A percentile compares a stretch with the other conserved stretches of the same genome.
These are phyloP conservation scores for Apodemia zela DNA, from an alignment of 2,888 invertebrate species.

Conservation along the genomic window DNA sequence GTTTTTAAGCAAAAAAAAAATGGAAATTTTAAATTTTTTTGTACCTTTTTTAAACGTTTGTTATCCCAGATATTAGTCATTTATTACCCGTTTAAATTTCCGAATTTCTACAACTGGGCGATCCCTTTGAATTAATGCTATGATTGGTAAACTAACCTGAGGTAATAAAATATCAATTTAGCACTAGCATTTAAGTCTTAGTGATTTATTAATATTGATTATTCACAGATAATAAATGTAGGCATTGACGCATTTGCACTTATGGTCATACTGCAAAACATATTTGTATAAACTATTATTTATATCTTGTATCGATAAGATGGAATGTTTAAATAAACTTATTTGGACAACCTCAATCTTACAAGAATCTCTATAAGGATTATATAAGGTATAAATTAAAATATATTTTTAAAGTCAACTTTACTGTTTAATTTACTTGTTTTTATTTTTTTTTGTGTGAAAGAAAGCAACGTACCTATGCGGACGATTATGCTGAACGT, in stretches of 20 bases:
- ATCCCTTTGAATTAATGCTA: neutral
- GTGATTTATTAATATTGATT: constrained; percentile 12
- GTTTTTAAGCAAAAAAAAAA: too few species aligned
- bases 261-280: neutral
- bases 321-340: constrained; percentile 3
- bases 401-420: too few species aligned
- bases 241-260: neutral
- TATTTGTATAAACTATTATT: constrained; percentile 9
- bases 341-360: constrained; percentile 1
- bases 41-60: too few species aligned
- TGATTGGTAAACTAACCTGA: neutral
- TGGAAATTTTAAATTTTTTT: too few species aligned
- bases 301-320: neutral
- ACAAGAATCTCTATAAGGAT: neutral
- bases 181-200: neutral
- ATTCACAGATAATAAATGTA: constrained; percentile 8
- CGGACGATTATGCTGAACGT: too few species aligned
- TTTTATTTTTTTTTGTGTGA: too few species aligned
- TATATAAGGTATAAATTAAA: too few species aligned
- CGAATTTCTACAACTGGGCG: neutral
- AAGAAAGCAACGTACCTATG: too few species aligned
- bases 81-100: too few species aligned
- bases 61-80: too few species aligned
- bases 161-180: constrained; percentile 10
- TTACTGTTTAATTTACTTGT: too few species aligned